phyloP scores from a whole-genome alignment of 2,888 invertebrate species.

The Cactoblastis cactorum region DNA sequence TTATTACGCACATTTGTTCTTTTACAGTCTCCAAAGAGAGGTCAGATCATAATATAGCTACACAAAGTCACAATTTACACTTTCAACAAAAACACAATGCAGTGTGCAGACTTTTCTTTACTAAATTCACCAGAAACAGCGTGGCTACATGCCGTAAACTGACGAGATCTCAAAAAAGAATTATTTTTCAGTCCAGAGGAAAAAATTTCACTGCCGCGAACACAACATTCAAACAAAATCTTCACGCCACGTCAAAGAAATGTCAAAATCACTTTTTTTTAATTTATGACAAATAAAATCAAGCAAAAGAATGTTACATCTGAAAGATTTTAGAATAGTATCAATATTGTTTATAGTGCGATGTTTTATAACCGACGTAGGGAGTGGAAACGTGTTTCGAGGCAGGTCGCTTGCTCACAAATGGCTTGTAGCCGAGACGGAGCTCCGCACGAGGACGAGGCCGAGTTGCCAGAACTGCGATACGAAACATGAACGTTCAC shows the following conservation, averaged over 20 bases:
- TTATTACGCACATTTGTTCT: slow-evolving; percentile 56
- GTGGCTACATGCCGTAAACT: not conserved
- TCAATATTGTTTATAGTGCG: not conserved
- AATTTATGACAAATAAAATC: not conserved
- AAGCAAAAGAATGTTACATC: not conserved
- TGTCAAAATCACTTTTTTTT: not conserved
- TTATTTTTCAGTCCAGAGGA: not conserved
- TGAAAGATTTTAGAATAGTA: slow-evolving; percentile 4
- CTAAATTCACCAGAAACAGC: not conserved
- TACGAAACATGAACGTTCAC: slow-evolving; percentile 54
- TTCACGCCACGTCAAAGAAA: slow-evolving; percentile 2
- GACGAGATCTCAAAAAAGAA: not conserved
- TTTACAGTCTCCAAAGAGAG: slow-evolving; percentile 31
- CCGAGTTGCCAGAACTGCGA: slow-evolving; percentile 32
- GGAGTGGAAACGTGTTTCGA: not conserved
- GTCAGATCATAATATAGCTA: slow-evolving; percentile 38
- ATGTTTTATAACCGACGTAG: not conserved
- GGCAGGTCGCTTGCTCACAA: slow-evolving; percentile 11
- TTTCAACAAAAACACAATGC: slow-evolving; percentile 20
- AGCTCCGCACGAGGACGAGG: slow-evolving; percentile 34
- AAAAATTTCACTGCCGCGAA: not conserved
- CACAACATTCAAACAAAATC: not conserved
- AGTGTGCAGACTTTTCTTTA: slow-evolving; percentile 14
- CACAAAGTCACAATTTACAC: slow-evolving; percentile 50
- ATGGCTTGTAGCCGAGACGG: slow-evolving; percentile 17